Evolutionary conservation across 37 sponge, comb jelly and placozoan species (phyloP).

Genomic region (Petrosia ficiformis): DNA sequence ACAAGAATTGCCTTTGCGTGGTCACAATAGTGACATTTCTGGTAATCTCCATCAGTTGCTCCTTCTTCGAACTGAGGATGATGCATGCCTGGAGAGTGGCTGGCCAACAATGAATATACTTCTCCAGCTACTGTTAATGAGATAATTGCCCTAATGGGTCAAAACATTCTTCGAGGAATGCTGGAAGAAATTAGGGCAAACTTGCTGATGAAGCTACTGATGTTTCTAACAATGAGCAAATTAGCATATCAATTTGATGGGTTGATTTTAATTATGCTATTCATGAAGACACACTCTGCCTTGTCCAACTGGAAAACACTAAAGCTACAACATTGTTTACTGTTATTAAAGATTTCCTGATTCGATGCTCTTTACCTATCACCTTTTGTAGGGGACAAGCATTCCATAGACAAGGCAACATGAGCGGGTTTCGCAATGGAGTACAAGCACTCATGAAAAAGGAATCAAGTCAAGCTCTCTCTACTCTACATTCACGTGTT

Average conservation of each 20-base stretch:
- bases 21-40: slow-evolving; percentile 23
- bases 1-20: slow-evolving; percentile 41
- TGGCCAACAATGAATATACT: slow-evolving; percentile 9
- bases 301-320: slow-evolving; percentile 58
- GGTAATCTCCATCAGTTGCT: slow-evolving; percentile 34
- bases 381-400: slow-evolving; percentile 49
- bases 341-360: slow-evolving; percentile 46
- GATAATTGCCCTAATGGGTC: slow-evolving; percentile 29
- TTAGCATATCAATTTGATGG: slow-evolving; percentile 53
- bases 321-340: slow-evolving; percentile 48
- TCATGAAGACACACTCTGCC: slow-evolving; percentile 51
- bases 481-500: neutral
- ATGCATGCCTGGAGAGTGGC: slow-evolving; percentile 1
- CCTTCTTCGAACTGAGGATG: slow-evolving; percentile 16
- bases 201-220: slow-evolving; percentile 64
- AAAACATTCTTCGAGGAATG: slow-evolving; percentile 20
- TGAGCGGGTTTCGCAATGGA: slow-evolving; percentile 39
- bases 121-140: slow-evolving; percentile 37
- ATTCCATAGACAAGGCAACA: slow-evolving; percentile 51
- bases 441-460: slow-evolving; percentile 28
- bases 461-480: slow-evolving; percentile 4
- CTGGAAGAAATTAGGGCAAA: slow-evolving; percentile 16
- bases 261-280: slow-evolving; percentile 32
- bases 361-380: slow-evolving; percentile 58
- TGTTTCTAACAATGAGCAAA: slow-evolving; percentile 51